Conservation (phyloP, 2,797 vertebrate species). For the Cephalopachus bancanus region DNA sequence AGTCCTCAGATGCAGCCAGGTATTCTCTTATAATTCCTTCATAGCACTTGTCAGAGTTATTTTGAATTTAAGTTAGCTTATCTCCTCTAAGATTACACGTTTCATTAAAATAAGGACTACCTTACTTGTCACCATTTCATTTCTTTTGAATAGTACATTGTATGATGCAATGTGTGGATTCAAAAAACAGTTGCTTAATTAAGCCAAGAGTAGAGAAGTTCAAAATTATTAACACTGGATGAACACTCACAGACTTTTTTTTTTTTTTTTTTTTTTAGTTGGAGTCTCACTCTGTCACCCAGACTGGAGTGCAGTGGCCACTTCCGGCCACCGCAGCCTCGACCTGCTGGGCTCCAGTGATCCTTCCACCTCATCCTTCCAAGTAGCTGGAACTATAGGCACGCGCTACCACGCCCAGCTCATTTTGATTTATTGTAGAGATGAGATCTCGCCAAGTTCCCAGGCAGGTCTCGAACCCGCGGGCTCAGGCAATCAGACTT, state of each 20-base stretch:
- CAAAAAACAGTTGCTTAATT: not conserved
- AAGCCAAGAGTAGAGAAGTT: not conserved
- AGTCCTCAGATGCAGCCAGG: not conserved
- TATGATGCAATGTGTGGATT: not conserved
- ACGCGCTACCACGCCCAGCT: no score
- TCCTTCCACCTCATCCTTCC: no score
- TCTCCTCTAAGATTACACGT: not conserved
- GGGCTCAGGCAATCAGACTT: no score
- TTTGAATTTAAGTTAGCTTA: slow-evolving; percentile 3
- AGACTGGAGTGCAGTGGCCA: no score
- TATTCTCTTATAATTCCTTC: not conserved
- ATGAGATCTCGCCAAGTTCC: no score
- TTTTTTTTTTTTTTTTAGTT: no score
- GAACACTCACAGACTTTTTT: not conserved
- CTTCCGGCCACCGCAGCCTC: no score
- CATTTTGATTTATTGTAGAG: no score
- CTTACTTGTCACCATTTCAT: not conserved
- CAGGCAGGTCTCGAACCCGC: no score
- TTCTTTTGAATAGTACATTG: not conserved
- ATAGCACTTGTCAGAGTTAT: not conserved
- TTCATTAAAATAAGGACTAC: not conserved
- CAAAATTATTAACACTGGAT: not conserved
- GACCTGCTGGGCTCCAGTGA: no score
- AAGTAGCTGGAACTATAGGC: no score
- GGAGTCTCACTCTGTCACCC: no score